Evolutionary conservation across 2,888 invertebrate genomes (phyloP), one percentile per base, ranked within the genome.

Genomic region (Agrenia bidenticulata): DNA sequence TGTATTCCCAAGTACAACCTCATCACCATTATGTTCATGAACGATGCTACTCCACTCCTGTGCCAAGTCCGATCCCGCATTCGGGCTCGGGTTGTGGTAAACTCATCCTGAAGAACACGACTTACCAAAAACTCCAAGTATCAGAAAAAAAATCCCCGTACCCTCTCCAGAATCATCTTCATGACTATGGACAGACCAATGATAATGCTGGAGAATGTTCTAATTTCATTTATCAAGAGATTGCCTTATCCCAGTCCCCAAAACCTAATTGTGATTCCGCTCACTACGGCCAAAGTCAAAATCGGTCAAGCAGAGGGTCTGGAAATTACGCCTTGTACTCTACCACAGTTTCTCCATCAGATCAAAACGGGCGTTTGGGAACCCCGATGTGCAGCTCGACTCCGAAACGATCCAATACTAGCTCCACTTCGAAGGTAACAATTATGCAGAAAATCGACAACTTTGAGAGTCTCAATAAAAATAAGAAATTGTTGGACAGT

Each of bases 391-490:
- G 72, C 61, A 67, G 59, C 21, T 76, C 76, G 1, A 76, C 76
- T 11, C 76, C 76, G 7, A 75, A 73, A 32, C 59, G 68, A 13
- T 27, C 49, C 7, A 54, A 49, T 19, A 32, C 17, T 13, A 23
- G n/a, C 19, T 63, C 63, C 26, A 50, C 57, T 57, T 27, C 54
- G 19, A 15, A 54, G 11, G 11, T 59, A 39, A 23, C 50, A 1
- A 19, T 41, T n/a, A 65, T 70, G 62, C 56, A 71, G 19, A 73
- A 76, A 57, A 76, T 76, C 23, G 73, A 76, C 63, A 76, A 76
- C 50, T 76, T 76, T 61, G 71, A 73, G 53, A 76, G 73, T 62
- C 68, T 76, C 15, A 76, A 76, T 61, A 76, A 76, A 55, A 76
- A 76, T 60, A 56, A 66, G 17, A 69, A 70, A 61, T 65, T 64